A percentile compares a stretch with the other conserved stretches of the same genome.
These are phyloP conservation scores for Zaprionus gabonicus DNA, from an alignment of 1,140 invertebrate species.

Conservation along the genomic window DNA sequence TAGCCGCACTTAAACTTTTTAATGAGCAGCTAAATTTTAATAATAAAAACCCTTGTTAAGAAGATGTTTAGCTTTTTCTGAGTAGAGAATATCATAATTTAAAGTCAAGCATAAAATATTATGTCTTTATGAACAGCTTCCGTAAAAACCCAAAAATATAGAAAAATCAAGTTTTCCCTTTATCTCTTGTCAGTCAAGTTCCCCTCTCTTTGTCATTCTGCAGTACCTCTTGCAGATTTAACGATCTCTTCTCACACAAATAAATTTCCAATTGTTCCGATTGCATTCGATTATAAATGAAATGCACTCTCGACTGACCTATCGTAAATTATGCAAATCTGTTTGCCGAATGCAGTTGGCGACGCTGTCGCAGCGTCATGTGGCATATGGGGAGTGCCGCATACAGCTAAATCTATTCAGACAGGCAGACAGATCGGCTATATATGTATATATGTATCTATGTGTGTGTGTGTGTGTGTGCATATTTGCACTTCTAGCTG, in stretches of 20 bases:
- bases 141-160: too few species aligned
- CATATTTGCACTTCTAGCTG: conserved; percentile 47
- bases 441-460: not conserved
- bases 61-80: too few species aligned
- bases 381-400: not conserved
- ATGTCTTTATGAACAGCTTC: too few species aligned
- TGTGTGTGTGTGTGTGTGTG: not conserved
- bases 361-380: not conserved
- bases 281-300: conserved; percentile 6
- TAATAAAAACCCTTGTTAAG: too few species aligned
- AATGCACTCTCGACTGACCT: conserved; percentile 1
- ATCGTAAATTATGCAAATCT: conserved; percentile 10
- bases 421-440: not conserved
- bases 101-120: too few species aligned
- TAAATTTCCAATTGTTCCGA: conserved; percentile 2
- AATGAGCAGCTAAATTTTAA: too few species aligned
- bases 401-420: conserved; percentile 1
- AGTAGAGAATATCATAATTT: too few species aligned
- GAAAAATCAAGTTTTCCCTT: too few species aligned
- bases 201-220: not conserved
- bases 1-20: too few species aligned
- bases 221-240: not conserved
- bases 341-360: too few species aligned
- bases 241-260: not conserved
- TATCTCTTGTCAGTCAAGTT: too few species aligned